Percentiles rank a stretch among this genome's conserved stretches.
Evolutionary conservation across 2,797 vertebrate species (phyloP).

Genomic region (Urosaurus nigricauda): DNA sequence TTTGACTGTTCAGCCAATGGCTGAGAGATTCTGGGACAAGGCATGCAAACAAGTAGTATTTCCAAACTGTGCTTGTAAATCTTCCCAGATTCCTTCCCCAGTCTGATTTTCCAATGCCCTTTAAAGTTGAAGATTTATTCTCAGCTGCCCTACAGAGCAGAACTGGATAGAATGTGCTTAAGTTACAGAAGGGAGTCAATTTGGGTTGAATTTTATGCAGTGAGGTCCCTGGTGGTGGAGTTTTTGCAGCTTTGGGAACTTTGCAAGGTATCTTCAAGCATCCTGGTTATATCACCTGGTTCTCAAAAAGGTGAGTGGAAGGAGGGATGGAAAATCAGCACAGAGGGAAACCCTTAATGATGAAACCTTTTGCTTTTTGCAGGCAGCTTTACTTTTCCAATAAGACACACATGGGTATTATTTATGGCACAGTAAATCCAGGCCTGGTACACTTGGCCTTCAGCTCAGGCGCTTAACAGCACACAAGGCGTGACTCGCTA

Average conservation of each 20-base stretch:
- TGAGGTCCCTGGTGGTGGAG: not conserved
- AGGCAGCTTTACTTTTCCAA: slow-evolving; percentile 48
- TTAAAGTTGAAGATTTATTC: not conserved
- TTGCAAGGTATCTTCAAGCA: not conserved
- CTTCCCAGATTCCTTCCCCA: not conserved
- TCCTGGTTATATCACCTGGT: not conserved
- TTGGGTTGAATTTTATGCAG: not conserved
- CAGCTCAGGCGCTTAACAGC: not conserved
- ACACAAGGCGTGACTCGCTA: not conserved
- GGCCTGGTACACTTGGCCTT: not conserved
- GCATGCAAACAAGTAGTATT: not conserved
- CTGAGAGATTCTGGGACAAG: too few relatives aligned
- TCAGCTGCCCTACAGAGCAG: not conserved
- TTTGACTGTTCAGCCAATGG: too few relatives aligned
- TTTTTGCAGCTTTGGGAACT: not conserved
- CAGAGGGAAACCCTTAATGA: slow-evolving; percentile 25
- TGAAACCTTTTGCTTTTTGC: slow-evolving; percentile 49
- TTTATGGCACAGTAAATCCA: slow-evolving; percentile 65
- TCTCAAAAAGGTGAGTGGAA: not conserved
- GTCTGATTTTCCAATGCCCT: not conserved
- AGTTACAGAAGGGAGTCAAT: not conserved
- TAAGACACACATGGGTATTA: slow-evolving; percentile 44
- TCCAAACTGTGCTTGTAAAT: not conserved
- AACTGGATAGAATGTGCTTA: not conserved
- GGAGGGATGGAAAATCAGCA: not conserved